These are phyloP conservation scores for Triplophysa yarkandensis DNA, from an alignment of 2,797 vertebrate genomes.

Conservation along the genomic window DNA sequence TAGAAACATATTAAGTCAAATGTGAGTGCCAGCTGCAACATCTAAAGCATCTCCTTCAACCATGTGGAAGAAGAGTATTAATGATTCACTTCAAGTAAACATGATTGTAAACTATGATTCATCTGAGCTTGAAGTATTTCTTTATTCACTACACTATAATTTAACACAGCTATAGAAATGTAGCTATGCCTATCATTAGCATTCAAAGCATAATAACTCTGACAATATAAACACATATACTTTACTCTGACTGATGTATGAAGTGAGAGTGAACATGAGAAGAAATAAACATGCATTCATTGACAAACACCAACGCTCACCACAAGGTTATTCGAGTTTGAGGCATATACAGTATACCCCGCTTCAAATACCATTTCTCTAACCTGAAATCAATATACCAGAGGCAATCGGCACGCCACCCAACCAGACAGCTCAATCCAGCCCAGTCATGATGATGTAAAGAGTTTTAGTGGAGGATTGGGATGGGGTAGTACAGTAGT, in stretches of 20 bases:
- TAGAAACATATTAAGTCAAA: too few species aligned
- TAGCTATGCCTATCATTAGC: background rate
- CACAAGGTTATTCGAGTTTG: background rate
- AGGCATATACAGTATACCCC: slow-evolving; percentile 24
- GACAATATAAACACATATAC: background rate
- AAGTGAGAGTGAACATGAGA: background rate
- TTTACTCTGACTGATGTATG: background rate
- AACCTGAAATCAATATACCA: slow-evolving; percentile 42
- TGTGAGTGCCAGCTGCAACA: too few species aligned
- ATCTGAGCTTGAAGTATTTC: background rate
- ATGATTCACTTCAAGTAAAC: too few species aligned
- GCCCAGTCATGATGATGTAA: slow-evolving; percentile 10
- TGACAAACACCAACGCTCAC: background rate
- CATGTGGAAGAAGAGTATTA: too few species aligned
- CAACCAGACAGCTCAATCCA: slow-evolving; percentile 25
- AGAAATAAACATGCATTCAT: background rate
- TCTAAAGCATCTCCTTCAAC: too few species aligned
- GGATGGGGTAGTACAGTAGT: background rate
- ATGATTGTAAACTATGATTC: background rate
- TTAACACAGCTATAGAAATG: background rate
- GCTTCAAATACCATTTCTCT: slow-evolving; percentile 17
- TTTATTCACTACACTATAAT: background rate
- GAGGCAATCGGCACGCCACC: slow-evolving; percentile 17
- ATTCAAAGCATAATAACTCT: slow-evolving; percentile 11
- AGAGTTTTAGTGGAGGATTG: slow-evolving; percentile 25